Evolutionary conservation across 2,888 invertebrate genomes (phyloP).

Genomic region (Conus canariensis): DNA sequence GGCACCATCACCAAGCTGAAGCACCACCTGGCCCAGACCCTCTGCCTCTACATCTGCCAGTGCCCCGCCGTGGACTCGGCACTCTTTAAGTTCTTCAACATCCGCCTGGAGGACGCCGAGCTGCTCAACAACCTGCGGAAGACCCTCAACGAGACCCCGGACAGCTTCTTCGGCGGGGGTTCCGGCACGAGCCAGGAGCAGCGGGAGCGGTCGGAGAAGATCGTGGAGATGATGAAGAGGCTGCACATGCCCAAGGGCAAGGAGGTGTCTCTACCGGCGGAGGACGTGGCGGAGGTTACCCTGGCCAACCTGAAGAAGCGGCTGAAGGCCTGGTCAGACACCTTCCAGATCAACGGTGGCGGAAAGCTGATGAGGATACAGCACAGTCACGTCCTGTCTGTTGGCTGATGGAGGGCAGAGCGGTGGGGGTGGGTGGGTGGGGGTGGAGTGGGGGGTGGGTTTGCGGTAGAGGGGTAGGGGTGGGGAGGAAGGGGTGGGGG

Average conservation of each 20-base stretch:
- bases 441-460: background rate
- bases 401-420: background rate
- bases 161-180: background rate
- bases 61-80: slow-evolving; percentile 55
- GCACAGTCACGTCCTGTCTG: slow-evolving; percentile 26
- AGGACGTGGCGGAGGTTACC: slow-evolving; percentile 50
- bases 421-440: background rate
- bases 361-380: slow-evolving; percentile 40
- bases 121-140: slow-evolving; percentile 40
- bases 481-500: background rate
- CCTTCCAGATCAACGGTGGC: slow-evolving; percentile 47
- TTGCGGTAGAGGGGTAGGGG: background rate
- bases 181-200: background rate
- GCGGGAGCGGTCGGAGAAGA: slow-evolving; percentile 18
- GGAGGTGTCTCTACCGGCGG: slow-evolving; percentile 47
- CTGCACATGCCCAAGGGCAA: slow-evolving; percentile 50
- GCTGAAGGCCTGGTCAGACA: slow-evolving; percentile 48
- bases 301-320: slow-evolving; percentile 51
- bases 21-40: slow-evolving; percentile 59
- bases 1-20: slow-evolving; percentile 58
- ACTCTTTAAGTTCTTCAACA: slow-evolving; percentile 68
- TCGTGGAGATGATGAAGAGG: slow-evolving; percentile 46
- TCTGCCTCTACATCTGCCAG: slow-evolving; percentile 67
- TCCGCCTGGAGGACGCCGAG: slow-evolving; percentile 60
- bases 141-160: slow-evolving; percentile 24